Evolutionary conservation across 2,113 vertebrate genomes (phyloP).

Genomic region (Alaudala cheleensis): DNA sequence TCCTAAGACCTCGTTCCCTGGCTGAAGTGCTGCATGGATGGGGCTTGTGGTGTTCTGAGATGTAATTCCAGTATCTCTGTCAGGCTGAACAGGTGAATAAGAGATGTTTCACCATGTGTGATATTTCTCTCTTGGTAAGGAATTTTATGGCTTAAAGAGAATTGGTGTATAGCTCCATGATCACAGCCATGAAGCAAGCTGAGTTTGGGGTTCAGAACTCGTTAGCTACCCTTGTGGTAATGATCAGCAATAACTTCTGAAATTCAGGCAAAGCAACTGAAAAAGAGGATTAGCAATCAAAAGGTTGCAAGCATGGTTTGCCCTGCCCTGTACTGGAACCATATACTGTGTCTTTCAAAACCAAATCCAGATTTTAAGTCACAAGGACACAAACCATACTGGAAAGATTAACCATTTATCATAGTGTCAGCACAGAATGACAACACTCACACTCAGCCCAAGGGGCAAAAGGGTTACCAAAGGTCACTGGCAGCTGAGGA

Average conservation of each 20-base stretch:
- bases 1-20: not conserved
- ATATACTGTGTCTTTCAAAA: not conserved
- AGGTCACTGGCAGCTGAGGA: not conserved
- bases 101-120: not conserved
- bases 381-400: not conserved
- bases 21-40: not conserved
- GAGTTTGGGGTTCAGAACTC: not conserved
- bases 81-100: not conserved
- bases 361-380: not conserved
- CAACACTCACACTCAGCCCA: not conserved
- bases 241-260: not conserved
- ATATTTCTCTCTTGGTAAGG: not conserved
- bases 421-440: not conserved
- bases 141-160: not conserved
- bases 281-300: not conserved
- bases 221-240: not conserved
- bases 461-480: not conserved
- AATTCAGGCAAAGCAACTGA: not conserved
- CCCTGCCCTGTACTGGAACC: not conserved
- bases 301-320: not conserved
- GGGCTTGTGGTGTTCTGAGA: not conserved
- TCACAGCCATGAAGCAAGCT: not conserved
- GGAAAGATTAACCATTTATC: not conserved
- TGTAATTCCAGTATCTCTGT: not conserved
- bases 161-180: not conserved